Conservation (phyloP, 2,797 vertebrate species). For the Enoplosus armatus region DNA sequence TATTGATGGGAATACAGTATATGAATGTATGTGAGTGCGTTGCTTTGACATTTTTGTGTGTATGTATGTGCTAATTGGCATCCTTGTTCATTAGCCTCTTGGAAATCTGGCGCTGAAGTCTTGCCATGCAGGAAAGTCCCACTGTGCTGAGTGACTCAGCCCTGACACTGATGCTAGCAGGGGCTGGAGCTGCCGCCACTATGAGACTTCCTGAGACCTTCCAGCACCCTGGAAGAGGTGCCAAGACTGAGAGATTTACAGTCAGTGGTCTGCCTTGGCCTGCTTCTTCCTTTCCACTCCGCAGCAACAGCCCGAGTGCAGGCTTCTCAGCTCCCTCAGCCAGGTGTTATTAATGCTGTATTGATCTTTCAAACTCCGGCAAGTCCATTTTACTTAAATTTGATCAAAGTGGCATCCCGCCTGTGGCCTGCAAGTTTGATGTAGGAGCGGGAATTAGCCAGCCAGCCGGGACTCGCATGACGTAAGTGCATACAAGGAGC, state of each 20-base stretch:
- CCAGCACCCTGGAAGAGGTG: conserved; percentile 56
- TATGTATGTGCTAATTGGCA: conserved; percentile 6
- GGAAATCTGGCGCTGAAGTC: conserved; percentile 5
- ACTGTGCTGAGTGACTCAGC: conserved; percentile 37
- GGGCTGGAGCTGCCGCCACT: conserved; percentile 45
- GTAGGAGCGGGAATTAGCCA: conserved; percentile 61
- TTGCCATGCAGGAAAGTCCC: conserved; percentile 35
- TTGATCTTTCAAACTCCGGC: conserved; percentile 80
- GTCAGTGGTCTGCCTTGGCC: conserved; percentile 59
- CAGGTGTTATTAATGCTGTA: conserved; percentile 84
- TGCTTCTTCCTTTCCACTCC: conserved; percentile 51
- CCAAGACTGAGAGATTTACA: conserved; percentile 77
- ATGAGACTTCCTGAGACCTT: conserved; percentile 61
- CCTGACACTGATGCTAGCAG: conserved; percentile 46
- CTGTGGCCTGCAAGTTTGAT: conserved; percentile 73
- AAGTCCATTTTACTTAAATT: conserved; percentile 85
- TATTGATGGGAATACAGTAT: conserved; percentile 25
- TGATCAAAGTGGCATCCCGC: conserved; percentile 80
- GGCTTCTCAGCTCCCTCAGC: conserved; percentile 60
- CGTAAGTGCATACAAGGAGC: conserved; percentile 26
- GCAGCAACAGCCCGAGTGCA: conserved; percentile 46
- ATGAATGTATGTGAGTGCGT: conserved; percentile 2
- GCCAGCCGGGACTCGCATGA: conserved; percentile 45
- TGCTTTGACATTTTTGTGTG: conserved; percentile 16
- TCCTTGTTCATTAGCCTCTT: conserved; percentile 16